These are phyloP conservation scores for Pardalotus punctatus DNA, from an alignment of 2,113 vertebrate species.

Conservation along the genomic window DNA sequence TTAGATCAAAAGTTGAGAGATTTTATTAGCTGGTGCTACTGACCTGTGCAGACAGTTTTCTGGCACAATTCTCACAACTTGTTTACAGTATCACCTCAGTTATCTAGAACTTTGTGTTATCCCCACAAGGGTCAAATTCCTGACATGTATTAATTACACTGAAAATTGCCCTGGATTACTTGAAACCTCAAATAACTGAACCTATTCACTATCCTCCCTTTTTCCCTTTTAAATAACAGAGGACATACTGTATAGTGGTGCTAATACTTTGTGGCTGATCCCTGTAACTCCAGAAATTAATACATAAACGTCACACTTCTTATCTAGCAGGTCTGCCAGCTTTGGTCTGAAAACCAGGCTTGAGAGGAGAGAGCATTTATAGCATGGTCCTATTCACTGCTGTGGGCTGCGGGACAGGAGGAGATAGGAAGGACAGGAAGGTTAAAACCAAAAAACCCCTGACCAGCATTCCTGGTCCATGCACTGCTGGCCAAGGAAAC, in stretches of 20 bases:
- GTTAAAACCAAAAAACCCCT: background rate
- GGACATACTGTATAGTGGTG: background rate
- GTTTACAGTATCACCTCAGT: constrained; percentile 34
- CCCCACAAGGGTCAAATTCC: constrained; percentile 42
- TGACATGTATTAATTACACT: constrained; percentile 55
- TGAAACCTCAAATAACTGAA: constrained; percentile 47
- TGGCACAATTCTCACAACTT: background rate
- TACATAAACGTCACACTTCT: background rate
- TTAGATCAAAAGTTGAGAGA: background rate
- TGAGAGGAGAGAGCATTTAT: background rate
- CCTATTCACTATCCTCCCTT: background rate
- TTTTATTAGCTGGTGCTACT: constrained; percentile 44
- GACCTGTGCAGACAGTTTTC: background rate
- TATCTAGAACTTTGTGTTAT: constrained; percentile 26
- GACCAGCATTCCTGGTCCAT: background rate
- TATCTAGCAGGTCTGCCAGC: background rate
- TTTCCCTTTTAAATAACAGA: constrained; percentile 40
- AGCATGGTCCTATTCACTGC: background rate
- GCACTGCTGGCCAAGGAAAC: constrained; percentile 42
- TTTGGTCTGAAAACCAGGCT: background rate
- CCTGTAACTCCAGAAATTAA: constrained; percentile 36
- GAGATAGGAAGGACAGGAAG: background rate
- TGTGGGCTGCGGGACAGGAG: background rate
- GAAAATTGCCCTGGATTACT: constrained; percentile 48
- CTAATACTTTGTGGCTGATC: background rate